A percentile compares a stretch with the other conserved stretches of the same genome.
Evolutionary conservation across 1,140 invertebrate species (phyloP).

Genomic region (Octopus sinensis): DNA sequence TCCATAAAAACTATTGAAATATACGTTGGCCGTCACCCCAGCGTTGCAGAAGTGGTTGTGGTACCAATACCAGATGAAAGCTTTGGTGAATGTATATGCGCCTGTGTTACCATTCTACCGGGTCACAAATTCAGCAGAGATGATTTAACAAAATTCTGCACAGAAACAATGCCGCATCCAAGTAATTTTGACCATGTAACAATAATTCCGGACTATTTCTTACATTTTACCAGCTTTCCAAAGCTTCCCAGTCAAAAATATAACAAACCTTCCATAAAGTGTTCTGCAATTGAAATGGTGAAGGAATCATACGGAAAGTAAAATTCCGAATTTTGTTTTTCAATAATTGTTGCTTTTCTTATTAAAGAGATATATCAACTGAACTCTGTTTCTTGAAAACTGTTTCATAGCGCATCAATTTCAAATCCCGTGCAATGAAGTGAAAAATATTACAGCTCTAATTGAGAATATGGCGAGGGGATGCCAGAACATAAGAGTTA

Average conservation of each 20-base stretch:
- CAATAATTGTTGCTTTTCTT: no score
- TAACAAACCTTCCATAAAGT: background rate
- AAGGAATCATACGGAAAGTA: background rate
- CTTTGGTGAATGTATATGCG: slow-evolving; percentile 7
- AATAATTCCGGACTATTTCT: background rate
- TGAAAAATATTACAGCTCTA: no score
- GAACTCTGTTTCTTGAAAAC: no score
- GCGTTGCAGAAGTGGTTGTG: slow-evolving; percentile 10
- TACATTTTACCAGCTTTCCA: background rate
- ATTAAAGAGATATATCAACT: no score
- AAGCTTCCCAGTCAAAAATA: background rate
- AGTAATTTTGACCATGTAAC: background rate
- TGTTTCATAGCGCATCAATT: no score
- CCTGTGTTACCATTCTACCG: background rate
- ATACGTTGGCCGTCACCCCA: background rate
- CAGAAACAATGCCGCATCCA: background rate
- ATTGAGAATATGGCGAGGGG: no score
- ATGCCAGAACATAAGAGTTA: no score
- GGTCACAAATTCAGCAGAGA: background rate
- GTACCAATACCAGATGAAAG: slow-evolving; percentile 12
- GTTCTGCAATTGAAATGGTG: background rate
- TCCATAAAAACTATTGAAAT: background rate
- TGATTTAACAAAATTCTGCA: background rate
- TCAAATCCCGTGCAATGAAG: no score
- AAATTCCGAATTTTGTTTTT: no score